Evolutionary conservation across 1,140 invertebrate species (phyloP), one percentile per base, ranked within the genome.

Genomic region (Aradophagus sp.): DNA sequence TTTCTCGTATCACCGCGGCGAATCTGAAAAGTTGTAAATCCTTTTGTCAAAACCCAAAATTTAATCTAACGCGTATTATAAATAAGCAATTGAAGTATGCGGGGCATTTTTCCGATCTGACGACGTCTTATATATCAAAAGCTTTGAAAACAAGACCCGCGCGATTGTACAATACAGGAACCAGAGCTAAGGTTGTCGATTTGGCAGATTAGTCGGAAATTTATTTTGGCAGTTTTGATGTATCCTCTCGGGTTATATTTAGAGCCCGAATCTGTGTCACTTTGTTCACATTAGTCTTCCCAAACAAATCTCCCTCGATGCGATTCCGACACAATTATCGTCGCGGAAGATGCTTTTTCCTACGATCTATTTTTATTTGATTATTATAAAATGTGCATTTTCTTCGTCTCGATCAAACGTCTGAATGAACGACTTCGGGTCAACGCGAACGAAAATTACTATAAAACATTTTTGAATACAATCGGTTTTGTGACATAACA

Each of bases 141-240:
- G 6, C 1, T 38, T 34, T 31, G 45, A 45, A 67, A 67, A 67
- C 63, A 58, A 67, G 45, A 56, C 29, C 14, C 4, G n/a, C 36
- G 45, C 19, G 45, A 52, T 61, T 53, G 35, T 63, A 58, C 36
- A 63, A 63, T 52, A 34, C 58, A 58, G 52, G 56, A 62, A 70
- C 44, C 50, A 52, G 19, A 14, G 26, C 35, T 58, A 47, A 62
- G 52, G 36, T 58, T 56, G 67, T 70, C 67, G 58, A 63, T 70
- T 70, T 70, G 59, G 59, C 67, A 70, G 67, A 70, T 63, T 62
- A 47, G 67, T 58, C 26, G 36, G 4, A 13, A 70, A 70, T 70
- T 63, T 70, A 70, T 70, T 62, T 62, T 70, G 66, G 66, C 66
- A 62, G 50, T 56, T 70, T 70, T 70, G 56, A 62, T 55, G 12